A percentile compares a stretch with the other conserved stretches of the same genome.
These are phyloP conservation scores for Pseudochromis fuscus DNA, from an alignment of 2,797 vertebrate genomes.

Conservation along the genomic window DNA sequence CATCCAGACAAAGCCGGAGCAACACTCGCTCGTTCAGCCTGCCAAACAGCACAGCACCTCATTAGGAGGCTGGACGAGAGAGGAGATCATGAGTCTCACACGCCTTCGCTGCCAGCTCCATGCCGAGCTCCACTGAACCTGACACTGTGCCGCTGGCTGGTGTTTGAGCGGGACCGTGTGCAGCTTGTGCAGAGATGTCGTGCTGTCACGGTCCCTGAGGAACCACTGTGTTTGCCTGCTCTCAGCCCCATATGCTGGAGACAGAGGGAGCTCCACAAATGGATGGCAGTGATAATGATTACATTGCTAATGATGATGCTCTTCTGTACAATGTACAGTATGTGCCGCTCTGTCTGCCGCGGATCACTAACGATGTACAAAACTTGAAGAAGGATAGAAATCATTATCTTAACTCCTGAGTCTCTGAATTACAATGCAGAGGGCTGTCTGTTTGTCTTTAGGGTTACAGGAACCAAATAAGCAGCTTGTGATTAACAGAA, in stretches of 20 bases:
- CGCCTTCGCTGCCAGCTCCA: constrained; percentile 18
- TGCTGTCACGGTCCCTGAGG: constrained; percentile 11
- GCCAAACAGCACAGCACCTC: constrained; percentile 32
- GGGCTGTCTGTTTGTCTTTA: background rate
- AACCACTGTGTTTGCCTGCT: constrained; percentile 9
- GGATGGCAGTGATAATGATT: constrained; percentile 49
- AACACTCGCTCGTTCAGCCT: constrained; percentile 1
- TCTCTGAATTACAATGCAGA: background rate
- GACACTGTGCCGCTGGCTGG: constrained; percentile 12
- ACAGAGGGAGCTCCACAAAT: constrained; percentile 53
- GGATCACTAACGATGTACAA: constrained; percentile 36
- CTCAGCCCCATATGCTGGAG: constrained; percentile 44
- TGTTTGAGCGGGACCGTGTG: constrained; percentile 1
- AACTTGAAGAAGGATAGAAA: constrained; percentile 16
- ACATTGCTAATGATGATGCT: constrained; percentile 51
- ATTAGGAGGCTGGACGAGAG: constrained; percentile 26
- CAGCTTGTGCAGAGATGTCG: constrained; percentile 13
- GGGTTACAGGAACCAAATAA: no score
- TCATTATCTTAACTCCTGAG: background rate
- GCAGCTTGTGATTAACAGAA: no score
- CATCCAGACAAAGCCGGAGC: background rate
- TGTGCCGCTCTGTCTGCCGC: constrained; percentile 19
- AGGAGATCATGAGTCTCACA: constrained; percentile 2
- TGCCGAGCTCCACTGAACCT: constrained; percentile 8
- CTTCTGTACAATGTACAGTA: constrained; percentile 31